Evolutionary conservation across 2,888 invertebrate genomes (phyloP).

Genomic region (Dioctria rufipes): DNA sequence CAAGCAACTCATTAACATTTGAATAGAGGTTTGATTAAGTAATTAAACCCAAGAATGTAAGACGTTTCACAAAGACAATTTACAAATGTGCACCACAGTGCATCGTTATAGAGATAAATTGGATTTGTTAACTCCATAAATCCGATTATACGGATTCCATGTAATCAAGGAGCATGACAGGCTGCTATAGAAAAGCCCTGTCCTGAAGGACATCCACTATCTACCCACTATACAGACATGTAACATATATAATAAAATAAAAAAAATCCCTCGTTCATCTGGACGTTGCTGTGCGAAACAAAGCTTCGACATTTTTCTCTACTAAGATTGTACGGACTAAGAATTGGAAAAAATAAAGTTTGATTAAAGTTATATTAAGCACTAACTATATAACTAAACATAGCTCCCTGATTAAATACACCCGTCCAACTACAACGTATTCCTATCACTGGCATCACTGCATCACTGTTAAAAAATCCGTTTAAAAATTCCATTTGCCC

Average conservation of each 20-base stretch:
- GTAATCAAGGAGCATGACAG: not conserved
- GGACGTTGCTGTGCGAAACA: not conserved
- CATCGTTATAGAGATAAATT: not conserved
- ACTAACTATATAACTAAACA: not conserved
- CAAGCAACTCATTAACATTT: too few species aligned
- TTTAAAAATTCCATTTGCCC: not conserved
- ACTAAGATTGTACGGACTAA: not conserved
- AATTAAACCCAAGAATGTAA: too few species aligned
- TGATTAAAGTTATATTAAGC: not conserved
- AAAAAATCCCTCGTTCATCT: conserved; percentile 12
- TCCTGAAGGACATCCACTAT: not conserved
- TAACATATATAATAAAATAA: not conserved
- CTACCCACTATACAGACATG: too few species aligned
- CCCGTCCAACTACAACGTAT: not conserved
- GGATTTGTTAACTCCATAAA: not conserved
- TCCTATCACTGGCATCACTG: too few species aligned
- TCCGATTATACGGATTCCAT: not conserved
- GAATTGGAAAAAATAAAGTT: not conserved
- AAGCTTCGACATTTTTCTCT: not conserved
- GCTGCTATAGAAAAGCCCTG: conserved; percentile 4
- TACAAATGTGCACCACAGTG: too few species aligned
- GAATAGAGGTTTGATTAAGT: too few species aligned
- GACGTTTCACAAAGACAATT: too few species aligned
- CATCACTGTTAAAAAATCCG: not conserved
- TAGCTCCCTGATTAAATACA: not conserved